phyloP scores from a whole-genome alignment of 2,797 vertebrate species.

The Trachurus trachurus region DNA sequence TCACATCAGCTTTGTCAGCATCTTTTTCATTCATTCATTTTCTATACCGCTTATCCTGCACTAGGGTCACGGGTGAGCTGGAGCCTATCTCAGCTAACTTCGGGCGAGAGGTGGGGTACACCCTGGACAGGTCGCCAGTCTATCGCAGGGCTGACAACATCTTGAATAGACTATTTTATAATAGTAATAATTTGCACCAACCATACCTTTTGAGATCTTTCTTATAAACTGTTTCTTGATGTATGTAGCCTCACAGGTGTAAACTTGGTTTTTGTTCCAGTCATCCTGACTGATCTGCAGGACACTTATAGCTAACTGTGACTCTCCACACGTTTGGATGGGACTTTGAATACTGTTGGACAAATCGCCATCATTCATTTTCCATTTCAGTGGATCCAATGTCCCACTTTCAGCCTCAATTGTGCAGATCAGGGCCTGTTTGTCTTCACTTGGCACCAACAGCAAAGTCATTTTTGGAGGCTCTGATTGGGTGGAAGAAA shows the following conservation, averaged over 20 bases:
- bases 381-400: conserved; percentile 8
- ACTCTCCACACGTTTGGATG: accelerated
- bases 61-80: too few relatives aligned
- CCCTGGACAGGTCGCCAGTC: too few relatives aligned
- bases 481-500: not conserved
- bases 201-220: conserved; percentile 23
- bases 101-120: too few relatives aligned
- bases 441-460: not conserved
- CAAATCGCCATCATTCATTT: not conserved
- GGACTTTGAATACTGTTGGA: accelerated
- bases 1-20: too few relatives aligned
- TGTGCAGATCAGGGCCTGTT: conserved; percentile 25
- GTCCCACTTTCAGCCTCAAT: accelerated
- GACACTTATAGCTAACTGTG: conserved; percentile 19
- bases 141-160: too few relatives aligned
- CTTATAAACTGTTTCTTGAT: accelerated
- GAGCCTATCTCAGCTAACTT: too few relatives aligned
- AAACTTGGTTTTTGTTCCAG: conserved; percentile 22
- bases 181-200: too few relatives aligned
- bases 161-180: not conserved
- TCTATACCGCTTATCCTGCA: too few relatives aligned
- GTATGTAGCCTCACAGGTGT: conserved; percentile 21
- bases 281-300: conserved; percentile 2
- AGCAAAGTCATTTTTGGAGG: not conserved
- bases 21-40: too few relatives aligned